Conservation (phyloP, 2,888 invertebrate genomes). For the Teleiodes luculella region DNA sequence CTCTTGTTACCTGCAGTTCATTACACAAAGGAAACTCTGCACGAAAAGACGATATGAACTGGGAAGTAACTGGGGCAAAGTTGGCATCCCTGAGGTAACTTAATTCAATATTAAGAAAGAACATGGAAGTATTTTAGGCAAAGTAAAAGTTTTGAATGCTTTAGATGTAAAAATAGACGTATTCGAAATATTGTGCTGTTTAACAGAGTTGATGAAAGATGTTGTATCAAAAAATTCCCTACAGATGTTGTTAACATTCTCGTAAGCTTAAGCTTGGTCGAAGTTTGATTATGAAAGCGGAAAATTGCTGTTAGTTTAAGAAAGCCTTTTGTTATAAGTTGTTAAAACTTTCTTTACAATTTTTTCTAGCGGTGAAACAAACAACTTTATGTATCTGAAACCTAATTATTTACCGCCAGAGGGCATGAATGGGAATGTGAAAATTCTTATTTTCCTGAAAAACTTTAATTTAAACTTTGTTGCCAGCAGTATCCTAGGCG, state of each 20-base stretch:
- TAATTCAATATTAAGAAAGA: constrained; percentile 22
- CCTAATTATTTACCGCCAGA: constrained; percentile 42
- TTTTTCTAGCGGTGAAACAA: constrained; percentile 24
- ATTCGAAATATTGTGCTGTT: too few species aligned
- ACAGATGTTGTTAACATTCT: neutral
- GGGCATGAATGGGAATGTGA: constrained; percentile 39
- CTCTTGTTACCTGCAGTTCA: constrained; percentile 45
- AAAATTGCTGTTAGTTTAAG: neutral
- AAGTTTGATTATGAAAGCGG: neutral
- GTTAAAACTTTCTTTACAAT: constrained; percentile 2
- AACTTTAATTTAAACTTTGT: constrained; percentile 75
- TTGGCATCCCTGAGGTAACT: constrained; percentile 26
- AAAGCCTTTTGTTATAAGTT: neutral
- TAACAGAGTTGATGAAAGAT: neutral
- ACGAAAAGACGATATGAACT: constrained; percentile 33
- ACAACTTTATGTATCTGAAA: constrained; percentile 38
- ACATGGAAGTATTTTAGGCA: neutral
- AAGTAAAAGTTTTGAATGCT: neutral
- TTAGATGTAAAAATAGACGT: neutral
- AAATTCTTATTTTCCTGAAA: constrained; percentile 60
- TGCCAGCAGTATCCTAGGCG: constrained; percentile 58
- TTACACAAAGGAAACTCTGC: constrained; percentile 42
- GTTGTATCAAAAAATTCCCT: neutral
- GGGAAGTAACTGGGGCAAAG: constrained; percentile 36
- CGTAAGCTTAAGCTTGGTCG: neutral